Conservation (phyloP, 2,888 invertebrate genomes). For the Tridacna gigas region DNA sequence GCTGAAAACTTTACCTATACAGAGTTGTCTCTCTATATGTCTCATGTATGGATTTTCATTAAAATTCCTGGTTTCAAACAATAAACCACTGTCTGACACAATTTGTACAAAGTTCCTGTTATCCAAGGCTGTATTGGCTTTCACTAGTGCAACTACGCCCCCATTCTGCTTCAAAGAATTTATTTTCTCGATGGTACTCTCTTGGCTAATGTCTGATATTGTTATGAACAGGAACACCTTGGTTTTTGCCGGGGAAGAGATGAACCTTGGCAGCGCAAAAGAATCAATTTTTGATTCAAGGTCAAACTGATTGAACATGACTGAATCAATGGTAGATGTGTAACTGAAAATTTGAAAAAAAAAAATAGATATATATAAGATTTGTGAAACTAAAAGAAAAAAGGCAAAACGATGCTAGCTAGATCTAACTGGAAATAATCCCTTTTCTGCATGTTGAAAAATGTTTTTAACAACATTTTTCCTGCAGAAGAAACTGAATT, state of each 20-base stretch:
- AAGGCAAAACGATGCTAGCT: too few species aligned
- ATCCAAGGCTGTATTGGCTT: conserved; percentile 8
- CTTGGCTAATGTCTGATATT: conserved; percentile 9
- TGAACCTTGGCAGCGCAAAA: background rate
- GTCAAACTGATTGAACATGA: background rate
- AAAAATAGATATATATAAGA: background rate
- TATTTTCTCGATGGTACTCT: background rate
- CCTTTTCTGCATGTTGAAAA: too few species aligned
- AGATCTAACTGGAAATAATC: too few species aligned
- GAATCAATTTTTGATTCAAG: conserved; percentile 6
- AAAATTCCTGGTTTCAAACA: conserved; percentile 27
- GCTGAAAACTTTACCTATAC: conserved; percentile 26
- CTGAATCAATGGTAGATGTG: background rate
- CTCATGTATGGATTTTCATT: conserved; percentile 3
- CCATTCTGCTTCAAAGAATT: background rate
- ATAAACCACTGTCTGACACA: conserved; percentile 9
- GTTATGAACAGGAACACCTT: conserved; percentile 33
- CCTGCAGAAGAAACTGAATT: too few species aligned
- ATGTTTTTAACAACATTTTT: too few species aligned
- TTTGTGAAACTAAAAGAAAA: too few species aligned
- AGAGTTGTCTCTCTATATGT: conserved; percentile 38
- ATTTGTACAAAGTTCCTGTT: conserved; percentile 24
- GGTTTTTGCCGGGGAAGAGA: conserved; percentile 13
- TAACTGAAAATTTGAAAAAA: background rate
- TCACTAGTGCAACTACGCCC: conserved; percentile 35